Evolutionary conservation across 1,140 invertebrate genomes (phyloP), one percentile per base, ranked within the genome.

Genomic region (Euborellia annulipes): DNA sequence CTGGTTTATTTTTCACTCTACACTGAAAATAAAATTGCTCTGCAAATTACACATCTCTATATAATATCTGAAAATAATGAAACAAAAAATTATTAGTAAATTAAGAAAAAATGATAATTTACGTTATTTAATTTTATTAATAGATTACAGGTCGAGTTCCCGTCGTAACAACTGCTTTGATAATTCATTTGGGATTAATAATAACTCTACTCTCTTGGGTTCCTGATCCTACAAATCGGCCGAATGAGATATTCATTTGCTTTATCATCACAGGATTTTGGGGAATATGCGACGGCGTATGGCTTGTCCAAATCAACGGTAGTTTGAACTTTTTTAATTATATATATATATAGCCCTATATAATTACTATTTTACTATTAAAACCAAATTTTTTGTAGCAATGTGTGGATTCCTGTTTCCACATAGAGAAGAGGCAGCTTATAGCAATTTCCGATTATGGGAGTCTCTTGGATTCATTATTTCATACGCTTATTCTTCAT

Each of bases 251-350:
- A 6, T 36, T 72, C 0, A 68, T 85, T 7, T 92, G 89, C 62
- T 94, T 85, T 62, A 55, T 85, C 1, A 67, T 94, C 37, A 83
- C 87, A 0, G 86, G 82, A 8, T 63, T 91, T 3, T 95, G 90
- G 90, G 91, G 91, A 2, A 65, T 88, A 4, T 83, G 82, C 38
- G 91, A 94, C 58, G 86, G 87, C 1, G 75, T 93, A 37, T 94
- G 90, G 90, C 76, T 94, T 44, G 91, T 93, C 1, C 87, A 94
- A 67, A 81, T 94, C 37, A 93, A 94, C 59, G 82, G 90, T 93
- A 65, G 71, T 70, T 42, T 42, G 11, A 3, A 41, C 39, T 9
- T 40, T 46, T n/a, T 2, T 32, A 46, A 22, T 44, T 14, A 22
- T 4, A 22, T 9, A 49, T 11, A 7, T 47, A 48, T 16, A 13